phyloP scores from a whole-genome alignment of 2,797 vertebrate species.

The Sarcophilus harrisii region DNA sequence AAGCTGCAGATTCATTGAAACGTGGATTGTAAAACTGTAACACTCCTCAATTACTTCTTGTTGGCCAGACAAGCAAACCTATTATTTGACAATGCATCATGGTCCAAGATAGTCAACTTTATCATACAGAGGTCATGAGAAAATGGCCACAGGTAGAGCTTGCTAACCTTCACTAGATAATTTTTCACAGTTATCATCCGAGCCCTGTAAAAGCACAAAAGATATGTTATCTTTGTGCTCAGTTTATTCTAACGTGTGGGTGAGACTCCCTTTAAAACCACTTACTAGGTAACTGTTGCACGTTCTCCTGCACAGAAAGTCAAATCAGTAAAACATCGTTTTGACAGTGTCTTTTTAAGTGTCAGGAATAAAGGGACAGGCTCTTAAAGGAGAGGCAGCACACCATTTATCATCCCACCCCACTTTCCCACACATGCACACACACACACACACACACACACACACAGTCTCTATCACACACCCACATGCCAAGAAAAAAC shows the following conservation, averaged over 20 bases:
- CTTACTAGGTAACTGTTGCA: slow-evolving; percentile 84
- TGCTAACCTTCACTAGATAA: slow-evolving; percentile 85
- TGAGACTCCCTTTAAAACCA: slow-evolving; percentile 84
- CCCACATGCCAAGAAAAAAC: slow-evolving; percentile 71
- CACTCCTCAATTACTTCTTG: slow-evolving; percentile 87
- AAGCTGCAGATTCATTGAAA: slow-evolving; percentile 84
- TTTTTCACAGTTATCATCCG: slow-evolving; percentile 88
- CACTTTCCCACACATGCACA: slow-evolving; percentile 67
- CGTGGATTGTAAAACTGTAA: slow-evolving; percentile 83
- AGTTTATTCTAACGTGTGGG: slow-evolving; percentile 83
- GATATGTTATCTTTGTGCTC: slow-evolving; percentile 84
- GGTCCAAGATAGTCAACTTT: slow-evolving; percentile 86
- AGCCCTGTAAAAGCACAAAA: slow-evolving; percentile 85
- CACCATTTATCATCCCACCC: slow-evolving; percentile 79
- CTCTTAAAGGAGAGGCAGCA: slow-evolving; percentile 81
- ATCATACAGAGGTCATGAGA: slow-evolving; percentile 86
- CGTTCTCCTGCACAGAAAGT: slow-evolving; percentile 82
- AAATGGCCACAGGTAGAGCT: slow-evolving; percentile 85
- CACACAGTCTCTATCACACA: slow-evolving; percentile 56
- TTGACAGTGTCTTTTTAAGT: slow-evolving; percentile 83
- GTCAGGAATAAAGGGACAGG: slow-evolving; percentile 81
- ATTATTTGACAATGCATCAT: slow-evolving; percentile 85
- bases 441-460: no score
- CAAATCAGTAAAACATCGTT: slow-evolving; percentile 84
- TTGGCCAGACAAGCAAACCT: slow-evolving; percentile 86